These are phyloP conservation scores for Drosophila repleta DNA, from an alignment of 1,140 invertebrate species.

Conservation along the genomic window DNA sequence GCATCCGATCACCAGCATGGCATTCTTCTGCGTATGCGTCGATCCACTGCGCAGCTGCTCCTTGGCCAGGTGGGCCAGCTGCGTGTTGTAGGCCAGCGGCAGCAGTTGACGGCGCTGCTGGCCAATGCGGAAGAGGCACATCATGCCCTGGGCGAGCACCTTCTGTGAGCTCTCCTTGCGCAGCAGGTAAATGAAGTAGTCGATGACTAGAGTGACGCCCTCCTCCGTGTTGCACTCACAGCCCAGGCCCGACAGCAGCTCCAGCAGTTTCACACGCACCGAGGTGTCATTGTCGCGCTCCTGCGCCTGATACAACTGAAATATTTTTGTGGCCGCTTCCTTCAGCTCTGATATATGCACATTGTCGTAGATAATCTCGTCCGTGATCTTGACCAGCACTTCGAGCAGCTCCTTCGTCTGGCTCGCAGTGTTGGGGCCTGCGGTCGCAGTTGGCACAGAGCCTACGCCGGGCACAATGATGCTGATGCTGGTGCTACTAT, in stretches of 20 bases:
- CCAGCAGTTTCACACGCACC: slow-evolving; percentile 70
- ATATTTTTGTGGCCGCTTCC: slow-evolving; percentile 61
- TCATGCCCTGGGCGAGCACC: slow-evolving; percentile 85
- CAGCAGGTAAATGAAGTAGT: slow-evolving; percentile 90
- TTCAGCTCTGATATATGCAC: slow-evolving; percentile 62
- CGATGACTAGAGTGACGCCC: slow-evolving; percentile 78
- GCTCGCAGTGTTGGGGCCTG: background rate
- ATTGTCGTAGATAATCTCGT: slow-evolving; percentile 70
- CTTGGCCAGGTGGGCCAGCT: slow-evolving; percentile 84
- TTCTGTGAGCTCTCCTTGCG: slow-evolving; percentile 93
- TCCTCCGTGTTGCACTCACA: slow-evolving; percentile 65
- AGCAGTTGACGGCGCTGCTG: slow-evolving; percentile 55
- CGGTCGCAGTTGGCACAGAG: background rate
- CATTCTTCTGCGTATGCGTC: slow-evolving; percentile 91
- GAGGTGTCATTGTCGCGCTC: slow-evolving; percentile 75
- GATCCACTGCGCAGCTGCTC: slow-evolving; percentile 89
- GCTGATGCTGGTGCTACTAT: background rate
- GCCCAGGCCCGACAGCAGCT: slow-evolving; percentile 66
- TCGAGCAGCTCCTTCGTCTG: slow-evolving; percentile 67
- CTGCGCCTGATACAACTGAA: slow-evolving; percentile 72
- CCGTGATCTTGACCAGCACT: slow-evolving; percentile 74
- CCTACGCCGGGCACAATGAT: background rate
- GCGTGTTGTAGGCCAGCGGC: slow-evolving; percentile 66
- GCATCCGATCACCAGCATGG: slow-evolving; percentile 90
- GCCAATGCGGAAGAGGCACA: slow-evolving; percentile 76